phyloP scores from a whole-genome alignment of 2,113 vertebrate genomes.

The Amphilophus citrinellus region DNA sequence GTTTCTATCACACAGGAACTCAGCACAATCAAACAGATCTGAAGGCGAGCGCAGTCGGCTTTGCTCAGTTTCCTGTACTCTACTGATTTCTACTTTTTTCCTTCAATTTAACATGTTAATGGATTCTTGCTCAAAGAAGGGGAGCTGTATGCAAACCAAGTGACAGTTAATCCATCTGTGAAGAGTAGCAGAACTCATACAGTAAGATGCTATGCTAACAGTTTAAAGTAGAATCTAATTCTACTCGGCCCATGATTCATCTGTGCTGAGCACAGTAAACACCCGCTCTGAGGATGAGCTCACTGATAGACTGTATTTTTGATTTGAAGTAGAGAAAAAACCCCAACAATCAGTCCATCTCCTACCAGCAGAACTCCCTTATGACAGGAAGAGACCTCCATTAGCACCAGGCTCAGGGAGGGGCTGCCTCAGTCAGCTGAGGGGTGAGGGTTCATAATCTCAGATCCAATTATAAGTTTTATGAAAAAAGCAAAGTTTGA shows the following conservation, averaged over 20 bases:
- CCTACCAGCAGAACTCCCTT: too few species aligned
- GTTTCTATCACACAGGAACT: constrained; percentile 6
- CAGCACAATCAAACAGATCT: neutral
- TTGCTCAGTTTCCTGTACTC: constrained; percentile 2
- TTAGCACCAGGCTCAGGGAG: too few species aligned
- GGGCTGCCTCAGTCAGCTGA: neutral
- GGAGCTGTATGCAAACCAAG: neutral
- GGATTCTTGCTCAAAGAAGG: neutral
- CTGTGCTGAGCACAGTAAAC: too few species aligned
- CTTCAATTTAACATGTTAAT: neutral
- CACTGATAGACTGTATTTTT: neutral
- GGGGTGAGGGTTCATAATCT: neutral
- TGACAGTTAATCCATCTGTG: neutral
- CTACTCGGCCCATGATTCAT: too few species aligned
- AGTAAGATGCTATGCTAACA: neutral
- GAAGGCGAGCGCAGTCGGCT: constrained; percentile 1
- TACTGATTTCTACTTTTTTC: neutral
- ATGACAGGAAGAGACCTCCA: too few species aligned
- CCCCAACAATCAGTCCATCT: neutral
- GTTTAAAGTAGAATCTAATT: neutral
- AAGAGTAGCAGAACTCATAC: neutral
- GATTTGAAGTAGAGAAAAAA: neutral
- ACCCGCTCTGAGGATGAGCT: too few species aligned
- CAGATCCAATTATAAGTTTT: neutral
- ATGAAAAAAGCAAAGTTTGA: neutral